Evolutionary conservation across 2,113 vertebrate genomes (phyloP).

Genomic region (Oryzias melastigma): DNA sequence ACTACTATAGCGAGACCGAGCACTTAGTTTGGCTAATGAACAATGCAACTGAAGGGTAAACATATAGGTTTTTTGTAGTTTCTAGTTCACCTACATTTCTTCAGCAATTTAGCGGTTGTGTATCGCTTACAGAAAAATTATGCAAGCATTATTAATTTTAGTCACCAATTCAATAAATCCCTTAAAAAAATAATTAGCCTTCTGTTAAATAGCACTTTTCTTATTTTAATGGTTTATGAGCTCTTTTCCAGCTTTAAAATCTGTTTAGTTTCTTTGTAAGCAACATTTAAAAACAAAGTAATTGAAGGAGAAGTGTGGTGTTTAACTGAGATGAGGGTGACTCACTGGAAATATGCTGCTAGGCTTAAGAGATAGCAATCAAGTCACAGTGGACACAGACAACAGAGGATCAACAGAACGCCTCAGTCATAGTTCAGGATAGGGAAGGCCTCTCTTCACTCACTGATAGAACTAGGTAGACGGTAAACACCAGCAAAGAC

Average conservation of each 20-base stretch:
- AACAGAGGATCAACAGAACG: conserved; percentile 51
- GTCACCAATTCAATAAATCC: not conserved
- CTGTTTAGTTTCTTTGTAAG: not conserved
- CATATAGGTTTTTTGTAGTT: too few relatives aligned
- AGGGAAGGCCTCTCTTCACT: conserved; percentile 35
- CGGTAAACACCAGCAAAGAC: conserved; percentile 35
- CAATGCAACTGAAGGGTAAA: too few relatives aligned
- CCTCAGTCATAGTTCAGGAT: conserved; percentile 34
- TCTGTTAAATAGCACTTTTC: not conserved
- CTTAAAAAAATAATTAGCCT: not conserved
- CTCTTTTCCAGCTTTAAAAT: not conserved
- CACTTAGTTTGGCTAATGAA: too few relatives aligned
- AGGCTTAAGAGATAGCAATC: conserved; percentile 41
- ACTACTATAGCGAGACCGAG: too few relatives aligned
- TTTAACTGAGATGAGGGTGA: conserved; percentile 3
- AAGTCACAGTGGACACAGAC: conserved; percentile 32
- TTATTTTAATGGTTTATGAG: not conserved
- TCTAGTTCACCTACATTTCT: too few relatives aligned
- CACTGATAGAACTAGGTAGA: conserved; percentile 43
- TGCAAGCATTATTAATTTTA: too few relatives aligned
- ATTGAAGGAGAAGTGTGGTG: not conserved
- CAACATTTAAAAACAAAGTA: not conserved
- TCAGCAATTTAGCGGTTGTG: too few relatives aligned
- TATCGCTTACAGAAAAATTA: too few relatives aligned
- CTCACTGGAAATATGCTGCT: conserved; percentile 6